A percentile compares a stretch with the other conserved stretches of the same genome.
Evolutionary conservation across 2,113 vertebrate genomes (phyloP).

Genomic region (Bubalus kerabau): DNA sequence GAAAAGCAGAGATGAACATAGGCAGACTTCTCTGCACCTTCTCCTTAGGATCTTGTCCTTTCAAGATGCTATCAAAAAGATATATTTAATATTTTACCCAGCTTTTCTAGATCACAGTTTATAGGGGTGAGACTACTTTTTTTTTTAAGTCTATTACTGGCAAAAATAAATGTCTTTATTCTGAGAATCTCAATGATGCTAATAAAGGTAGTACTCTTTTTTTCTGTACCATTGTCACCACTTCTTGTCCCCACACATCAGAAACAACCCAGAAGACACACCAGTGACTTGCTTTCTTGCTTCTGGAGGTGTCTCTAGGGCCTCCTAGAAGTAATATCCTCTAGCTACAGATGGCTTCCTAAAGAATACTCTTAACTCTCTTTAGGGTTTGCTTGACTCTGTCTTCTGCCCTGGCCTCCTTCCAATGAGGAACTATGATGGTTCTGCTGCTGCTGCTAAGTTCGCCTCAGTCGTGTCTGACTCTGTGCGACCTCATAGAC

Average conservation of each 20-base stretch:
- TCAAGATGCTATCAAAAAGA: background rate
- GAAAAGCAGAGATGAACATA: background rate
- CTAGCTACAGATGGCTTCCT: background rate
- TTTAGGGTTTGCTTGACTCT: background rate
- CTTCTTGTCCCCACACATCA: background rate
- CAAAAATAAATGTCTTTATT: background rate
- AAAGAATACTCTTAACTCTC: background rate
- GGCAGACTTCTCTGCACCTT: background rate
- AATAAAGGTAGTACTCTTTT: background rate
- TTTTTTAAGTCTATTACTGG: background rate
- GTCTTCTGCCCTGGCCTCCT: background rate
- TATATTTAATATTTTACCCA: background rate
- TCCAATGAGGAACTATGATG: background rate
- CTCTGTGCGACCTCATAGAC: too few relatives aligned
- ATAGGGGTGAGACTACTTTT: background rate
- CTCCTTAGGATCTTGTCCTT: background rate
- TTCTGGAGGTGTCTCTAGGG: background rate
- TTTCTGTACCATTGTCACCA: background rate
- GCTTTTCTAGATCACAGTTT: background rate
- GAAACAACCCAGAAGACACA: background rate
- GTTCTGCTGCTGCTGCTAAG: background rate
- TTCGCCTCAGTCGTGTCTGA: too few relatives aligned
- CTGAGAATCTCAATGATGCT: background rate
- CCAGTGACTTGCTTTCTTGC: background rate
- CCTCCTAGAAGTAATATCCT: background rate